Base-by-base conservation (phyloP, 2,113 vertebrate species). In the Eudyptes chrysolophus region DNA sequence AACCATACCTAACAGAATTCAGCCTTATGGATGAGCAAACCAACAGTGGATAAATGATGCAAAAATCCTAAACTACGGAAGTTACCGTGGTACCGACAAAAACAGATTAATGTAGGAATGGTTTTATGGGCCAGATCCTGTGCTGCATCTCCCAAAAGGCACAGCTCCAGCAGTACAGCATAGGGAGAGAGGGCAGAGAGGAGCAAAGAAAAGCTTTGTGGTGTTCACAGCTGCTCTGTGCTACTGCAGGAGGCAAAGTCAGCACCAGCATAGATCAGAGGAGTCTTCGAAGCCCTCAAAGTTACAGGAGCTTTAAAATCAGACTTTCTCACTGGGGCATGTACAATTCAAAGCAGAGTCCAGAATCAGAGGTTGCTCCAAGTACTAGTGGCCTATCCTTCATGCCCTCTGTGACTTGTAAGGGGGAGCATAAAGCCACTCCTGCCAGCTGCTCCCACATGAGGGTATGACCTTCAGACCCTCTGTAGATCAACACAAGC, bases 341-440 rank as follows among this genome's bases (percentile, higher is more conserved):
- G 1, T 1, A 38, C 5, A 51, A 32, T 54, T 58, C 18, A 2
- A 80, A 71, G 10, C 6, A 2, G 8, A 87, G 48, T 7, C 13
- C 48, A 72, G 57, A 79, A 54, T 4, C 2, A 2, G 26, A 87
- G 2, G 4, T 0, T 82, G 38, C 18, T 30, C 27, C 1, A 1
- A 65, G 34, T 21, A 46, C 61, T 42, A 42, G 52, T n/a, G 52
- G 26, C 29, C 78, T 42, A 26, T 27, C 32, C 4, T 15, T 60
- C 69, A 40, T 14, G 16, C 8, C 15, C 46, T 29, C 77, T 49
- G 30, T 20, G 55, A 68, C 34, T 58, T 11, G 2, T 36, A 54
- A 36, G 6, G 24, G 36, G 18, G 25, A 74, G 15, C 19, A 40
- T 49, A 69, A 51, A 66, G 52, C 22, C 52, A 70, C 32, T 77